phyloP scores from a whole-genome alignment of 2,888 invertebrate species.

The Poecilobothrus nobilitatus region DNA sequence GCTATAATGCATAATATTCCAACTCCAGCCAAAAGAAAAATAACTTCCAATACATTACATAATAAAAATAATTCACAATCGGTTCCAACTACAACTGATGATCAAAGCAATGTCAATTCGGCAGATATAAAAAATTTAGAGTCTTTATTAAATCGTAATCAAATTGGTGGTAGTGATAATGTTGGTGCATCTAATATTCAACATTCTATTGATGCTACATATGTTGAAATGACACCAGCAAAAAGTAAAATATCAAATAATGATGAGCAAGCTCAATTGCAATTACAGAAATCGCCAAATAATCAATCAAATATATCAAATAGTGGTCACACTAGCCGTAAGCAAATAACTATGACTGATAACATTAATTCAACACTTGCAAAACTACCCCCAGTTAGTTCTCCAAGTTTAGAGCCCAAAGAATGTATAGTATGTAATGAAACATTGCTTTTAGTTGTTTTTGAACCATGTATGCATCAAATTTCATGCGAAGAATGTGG shows the following conservation, averaged over 20 bases:
- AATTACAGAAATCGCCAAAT: background rate
- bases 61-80: background rate
- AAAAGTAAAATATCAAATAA: constrained; percentile 22
- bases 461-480: constrained; percentile 67
- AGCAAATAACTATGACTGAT: constrained; percentile 9
- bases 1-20: constrained; percentile 3
- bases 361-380: constrained; percentile 7
- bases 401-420: constrained; percentile 24
- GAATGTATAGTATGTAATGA: constrained; percentile 69
- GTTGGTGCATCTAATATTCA: background rate
- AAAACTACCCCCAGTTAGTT: constrained; percentile 32
- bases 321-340: constrained; percentile 13
- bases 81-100: background rate
- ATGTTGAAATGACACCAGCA: constrained; percentile 19
- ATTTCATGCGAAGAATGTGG: constrained; percentile 69
- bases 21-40: constrained; percentile 7
- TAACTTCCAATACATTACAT: background rate
- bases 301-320: background rate
- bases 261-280: constrained; percentile 21
- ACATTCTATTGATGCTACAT: constrained; percentile 14
- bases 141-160: constrained; percentile 1
- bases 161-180: background rate
- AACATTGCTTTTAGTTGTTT: constrained; percentile 52
- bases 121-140: background rate
- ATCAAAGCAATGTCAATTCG: background rate